Base-by-base conservation (phyloP, 2,797 vertebrate species). In the Knipowitschia caucasica region DNA sequence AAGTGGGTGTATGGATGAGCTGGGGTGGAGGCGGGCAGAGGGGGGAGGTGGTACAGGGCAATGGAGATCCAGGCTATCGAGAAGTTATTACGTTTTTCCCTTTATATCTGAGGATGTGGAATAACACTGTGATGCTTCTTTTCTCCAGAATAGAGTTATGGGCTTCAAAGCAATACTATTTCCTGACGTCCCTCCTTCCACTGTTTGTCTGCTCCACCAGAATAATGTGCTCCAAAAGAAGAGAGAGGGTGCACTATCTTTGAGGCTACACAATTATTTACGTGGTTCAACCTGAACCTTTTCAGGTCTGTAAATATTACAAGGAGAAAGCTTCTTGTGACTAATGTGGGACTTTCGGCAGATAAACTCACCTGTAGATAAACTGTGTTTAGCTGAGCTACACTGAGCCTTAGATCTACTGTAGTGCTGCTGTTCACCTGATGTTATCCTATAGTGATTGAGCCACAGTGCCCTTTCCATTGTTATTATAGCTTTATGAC, bases 101-200 rank as follows among this genome's bases (percentile, higher is more conserved):
- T 85, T 92, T 82, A 78, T 91, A 93, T 90, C 89, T 92, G 88
- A 91, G 85, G 83, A 88, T 82, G 80, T 88, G 90, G 89, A 94
- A 91, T 91, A 90, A 91, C 88, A 89, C 81, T 88, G 83, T 69
- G 81, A 89, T 81, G 80, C 66, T 75, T 78, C 80, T 91, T 82
- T 88, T 86, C 82, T 85, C 69, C 77, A 76, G 81, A 90, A 88
- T 86, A 89, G 86, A 89, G 88, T 90, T 83, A 82, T 79, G 71
- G 75, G 75, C 86, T 87, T 88, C 85, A 88, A 89, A 89, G 86
- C 80, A 84, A 82, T 80, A 80, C 78, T 80, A 67, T 82, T 81
- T 82, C 74, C 77, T 69, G 73, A 77, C 29, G 36, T 80, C 68
- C 75, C 66, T 78, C 81, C 80, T 80, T 85, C 71, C 67, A 78